phyloP scores from a whole-genome alignment of 2,888 invertebrate genomes.

The Allygus modestus region DNA sequence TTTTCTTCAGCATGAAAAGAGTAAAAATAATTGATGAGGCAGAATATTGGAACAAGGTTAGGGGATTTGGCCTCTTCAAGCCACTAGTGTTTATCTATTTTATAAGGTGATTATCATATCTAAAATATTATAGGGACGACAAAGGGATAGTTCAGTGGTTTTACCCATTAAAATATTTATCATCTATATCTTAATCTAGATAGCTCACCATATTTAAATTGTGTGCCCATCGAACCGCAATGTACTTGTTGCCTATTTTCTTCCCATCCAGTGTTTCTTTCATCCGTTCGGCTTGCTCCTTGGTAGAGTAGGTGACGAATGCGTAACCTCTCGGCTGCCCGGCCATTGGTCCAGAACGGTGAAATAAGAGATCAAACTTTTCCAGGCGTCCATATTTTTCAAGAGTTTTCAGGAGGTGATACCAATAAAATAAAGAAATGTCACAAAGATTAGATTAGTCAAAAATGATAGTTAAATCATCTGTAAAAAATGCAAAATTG shows the following conservation, averaged over 20 bases:
- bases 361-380: constrained; percentile 97
- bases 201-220: constrained; percentile 80
- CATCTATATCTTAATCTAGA: too few relatives aligned
- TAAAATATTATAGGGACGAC: too few relatives aligned
- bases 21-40: too few relatives aligned
- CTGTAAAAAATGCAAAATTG: constrained; percentile 71
- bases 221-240: constrained; percentile 90
- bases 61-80: too few relatives aligned
- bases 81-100: too few relatives aligned
- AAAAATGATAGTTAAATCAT: not conserved
- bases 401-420: constrained; percentile 96
- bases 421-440: constrained; percentile 82
- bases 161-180: too few relatives aligned
- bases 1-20: too few relatives aligned
- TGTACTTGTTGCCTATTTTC: constrained; percentile 84
- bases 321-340: constrained; percentile 96
- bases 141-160: too few relatives aligned
- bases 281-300: constrained; percentile 84
- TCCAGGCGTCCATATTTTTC: constrained; percentile 96
- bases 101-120: too few relatives aligned
- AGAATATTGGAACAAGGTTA: too few relatives aligned
- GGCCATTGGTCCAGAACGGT: constrained; percentile 91
- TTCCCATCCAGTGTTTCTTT: constrained; percentile 86
- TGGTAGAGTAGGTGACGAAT: constrained; percentile 89
- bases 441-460: constrained; percentile 72